These are phyloP conservation scores for Ctenodactylus gundi DNA, from an alignment of 2,113 vertebrate species.

Conservation along the genomic window DNA sequence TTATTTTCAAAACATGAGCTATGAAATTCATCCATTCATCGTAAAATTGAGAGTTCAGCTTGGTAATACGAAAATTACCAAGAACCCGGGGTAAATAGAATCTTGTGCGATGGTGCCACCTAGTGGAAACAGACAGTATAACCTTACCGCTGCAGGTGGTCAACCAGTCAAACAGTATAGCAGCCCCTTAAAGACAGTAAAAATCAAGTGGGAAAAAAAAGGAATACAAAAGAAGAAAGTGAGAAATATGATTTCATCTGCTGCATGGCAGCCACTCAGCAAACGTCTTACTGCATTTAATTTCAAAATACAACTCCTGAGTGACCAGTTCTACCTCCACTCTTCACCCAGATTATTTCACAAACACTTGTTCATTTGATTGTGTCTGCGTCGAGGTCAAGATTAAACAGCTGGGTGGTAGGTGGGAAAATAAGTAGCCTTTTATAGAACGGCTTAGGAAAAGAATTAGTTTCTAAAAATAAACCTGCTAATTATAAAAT, in stretches of 20 bases:
- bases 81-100: neutral
- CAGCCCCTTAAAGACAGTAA: neutral
- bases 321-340: neutral
- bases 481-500: constrained; percentile 24
- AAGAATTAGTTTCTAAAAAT: constrained; percentile 23
- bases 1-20: neutral
- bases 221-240: neutral
- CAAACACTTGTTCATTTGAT: constrained; percentile 19
- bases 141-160: neutral
- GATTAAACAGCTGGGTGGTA: constrained; percentile 20
- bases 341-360: constrained; percentile 12
- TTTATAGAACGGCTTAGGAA: neutral
- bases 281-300: neutral
- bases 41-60: constrained; percentile 14
- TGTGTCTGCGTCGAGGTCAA: neutral
- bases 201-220: neutral
- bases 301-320: constrained; percentile 14
- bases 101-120: constrained; percentile 29
- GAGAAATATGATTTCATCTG: constrained; percentile 12
- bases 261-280: neutral
- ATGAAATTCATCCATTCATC: neutral
- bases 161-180: neutral
- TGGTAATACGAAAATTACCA: neutral
- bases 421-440: neutral
- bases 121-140: neutral